Percentiles rank a stretch among this genome's conserved stretches.
Conservation (phyloP, 2,113 vertebrate species). For the Glaucomys volans region DNA sequence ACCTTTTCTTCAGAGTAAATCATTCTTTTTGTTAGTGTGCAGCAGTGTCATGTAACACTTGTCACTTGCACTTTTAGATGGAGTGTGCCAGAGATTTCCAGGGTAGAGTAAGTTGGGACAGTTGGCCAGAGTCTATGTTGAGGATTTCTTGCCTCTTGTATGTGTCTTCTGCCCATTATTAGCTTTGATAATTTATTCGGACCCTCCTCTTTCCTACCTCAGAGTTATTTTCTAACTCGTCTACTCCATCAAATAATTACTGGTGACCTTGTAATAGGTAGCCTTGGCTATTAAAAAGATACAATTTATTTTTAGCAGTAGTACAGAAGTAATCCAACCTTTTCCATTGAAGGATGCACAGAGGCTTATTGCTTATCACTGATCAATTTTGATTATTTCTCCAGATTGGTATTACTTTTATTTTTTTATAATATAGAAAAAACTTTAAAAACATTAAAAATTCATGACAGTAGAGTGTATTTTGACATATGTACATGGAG, state of each 20-base stretch:
- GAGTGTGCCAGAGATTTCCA: conserved; percentile 35
- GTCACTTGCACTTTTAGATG: not conserved
- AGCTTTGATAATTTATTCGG: not conserved
- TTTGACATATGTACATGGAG: no score
- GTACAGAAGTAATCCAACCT: not conserved
- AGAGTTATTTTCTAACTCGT: conserved; percentile 42
- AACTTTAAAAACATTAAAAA: no score
- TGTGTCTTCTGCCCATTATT: not conserved
- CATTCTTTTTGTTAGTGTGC: not conserved
- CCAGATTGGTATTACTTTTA: not conserved
- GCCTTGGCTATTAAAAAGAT: not conserved
- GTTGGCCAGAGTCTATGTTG: not conserved
- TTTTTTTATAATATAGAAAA: no score
- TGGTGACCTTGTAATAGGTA: not conserved
- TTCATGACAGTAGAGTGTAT: no score
- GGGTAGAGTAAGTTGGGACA: not conserved
- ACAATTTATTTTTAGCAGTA: not conserved
- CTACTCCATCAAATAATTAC: not conserved
- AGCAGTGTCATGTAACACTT: not conserved
- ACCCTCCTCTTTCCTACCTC: not conserved
- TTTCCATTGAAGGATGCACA: conserved; percentile 16
- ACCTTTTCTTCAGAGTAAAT: not conserved
- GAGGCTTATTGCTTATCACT: conserved; percentile 17
- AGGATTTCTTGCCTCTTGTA: not conserved
- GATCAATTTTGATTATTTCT: conserved; percentile 51